Evolutionary conservation across 1,140 invertebrate genomes (phyloP).

Genomic region (Maconellicoccus hirsutus): DNA sequence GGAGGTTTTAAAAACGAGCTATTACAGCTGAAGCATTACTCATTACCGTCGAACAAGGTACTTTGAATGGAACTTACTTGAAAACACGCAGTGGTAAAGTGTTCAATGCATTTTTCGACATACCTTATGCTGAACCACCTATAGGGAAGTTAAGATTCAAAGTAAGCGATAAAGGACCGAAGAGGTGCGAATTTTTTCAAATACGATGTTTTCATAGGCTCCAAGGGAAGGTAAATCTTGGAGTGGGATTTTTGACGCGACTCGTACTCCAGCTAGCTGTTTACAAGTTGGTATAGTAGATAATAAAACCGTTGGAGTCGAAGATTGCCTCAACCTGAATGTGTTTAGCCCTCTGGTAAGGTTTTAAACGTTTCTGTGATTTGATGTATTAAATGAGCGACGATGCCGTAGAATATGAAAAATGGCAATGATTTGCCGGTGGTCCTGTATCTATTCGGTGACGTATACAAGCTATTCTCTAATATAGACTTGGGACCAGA

Average conservation of each 20-base stretch:
- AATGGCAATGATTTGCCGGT: constrained; percentile 32
- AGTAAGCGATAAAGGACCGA: neutral
- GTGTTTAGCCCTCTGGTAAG: neutral
- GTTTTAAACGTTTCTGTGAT: too few relatives aligned
- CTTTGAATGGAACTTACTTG: constrained; percentile 20
- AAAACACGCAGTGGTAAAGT: constrained; percentile 12
- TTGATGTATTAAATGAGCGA: too few relatives aligned
- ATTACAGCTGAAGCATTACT: neutral
- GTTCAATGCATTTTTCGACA: constrained; percentile 36
- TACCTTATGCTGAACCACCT: constrained; percentile 39
- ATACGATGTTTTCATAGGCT: neutral
- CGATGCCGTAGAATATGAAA: neutral
- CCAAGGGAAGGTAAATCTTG: neutral
- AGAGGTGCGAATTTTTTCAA: too few relatives aligned
- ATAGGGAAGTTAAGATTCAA: constrained; percentile 36
- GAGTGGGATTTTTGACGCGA: neutral
- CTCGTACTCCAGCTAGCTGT: neutral
- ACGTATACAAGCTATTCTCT: constrained; percentile 35
- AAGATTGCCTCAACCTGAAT: constrained; percentile 25
- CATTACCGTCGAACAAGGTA: constrained; percentile 28
- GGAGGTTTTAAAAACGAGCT: too few relatives aligned
- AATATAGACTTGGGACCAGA: constrained; percentile 45
- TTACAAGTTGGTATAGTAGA: neutral
- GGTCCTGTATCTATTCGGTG: constrained; percentile 45
- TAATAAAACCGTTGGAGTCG: neutral